Evolutionary conservation across 1,140 invertebrate species (phyloP).

Genomic region (Limonius californicus): DNA sequence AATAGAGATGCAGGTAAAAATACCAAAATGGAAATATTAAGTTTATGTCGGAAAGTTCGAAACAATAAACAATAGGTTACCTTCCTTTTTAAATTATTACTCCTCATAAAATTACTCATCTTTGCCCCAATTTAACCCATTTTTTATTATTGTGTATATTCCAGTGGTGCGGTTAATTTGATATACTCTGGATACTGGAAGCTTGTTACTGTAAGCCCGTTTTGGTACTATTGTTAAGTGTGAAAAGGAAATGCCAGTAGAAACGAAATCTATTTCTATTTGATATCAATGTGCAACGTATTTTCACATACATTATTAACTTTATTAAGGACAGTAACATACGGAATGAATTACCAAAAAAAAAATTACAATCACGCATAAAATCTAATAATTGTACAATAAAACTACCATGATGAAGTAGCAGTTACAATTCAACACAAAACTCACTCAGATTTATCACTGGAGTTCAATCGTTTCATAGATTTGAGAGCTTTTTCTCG

Average conservation of each 20-base stretch:
- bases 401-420: conserved; percentile 5
- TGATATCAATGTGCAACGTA: conserved; percentile 7
- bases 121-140: no score
- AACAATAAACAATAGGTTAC: no score
- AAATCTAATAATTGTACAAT: conserved; percentile 1
- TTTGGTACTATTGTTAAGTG: not conserved
- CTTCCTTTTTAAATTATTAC: no score
- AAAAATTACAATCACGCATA: conserved; percentile 14
- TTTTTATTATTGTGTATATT: no score
- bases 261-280: not conserved
- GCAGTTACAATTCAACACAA: not conserved
- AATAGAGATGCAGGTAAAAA: no score
- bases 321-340: conserved; percentile 14
- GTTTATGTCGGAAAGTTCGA: no score
- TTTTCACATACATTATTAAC: not conserved
- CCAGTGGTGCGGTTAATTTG: no score
- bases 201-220: no score
- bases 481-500: conserved; percentile 79
- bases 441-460: conserved; percentile 45
- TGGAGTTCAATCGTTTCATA: conserved; percentile 57
- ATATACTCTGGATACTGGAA: no score
- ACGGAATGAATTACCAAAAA: conserved; percentile 33
- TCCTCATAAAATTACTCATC: no score
- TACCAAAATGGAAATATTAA: no score
- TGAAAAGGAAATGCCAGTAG: not conserved